These are phyloP conservation scores for Apamea crenata DNA, from an alignment of 2,888 invertebrate species.

Conservation along the genomic window DNA sequence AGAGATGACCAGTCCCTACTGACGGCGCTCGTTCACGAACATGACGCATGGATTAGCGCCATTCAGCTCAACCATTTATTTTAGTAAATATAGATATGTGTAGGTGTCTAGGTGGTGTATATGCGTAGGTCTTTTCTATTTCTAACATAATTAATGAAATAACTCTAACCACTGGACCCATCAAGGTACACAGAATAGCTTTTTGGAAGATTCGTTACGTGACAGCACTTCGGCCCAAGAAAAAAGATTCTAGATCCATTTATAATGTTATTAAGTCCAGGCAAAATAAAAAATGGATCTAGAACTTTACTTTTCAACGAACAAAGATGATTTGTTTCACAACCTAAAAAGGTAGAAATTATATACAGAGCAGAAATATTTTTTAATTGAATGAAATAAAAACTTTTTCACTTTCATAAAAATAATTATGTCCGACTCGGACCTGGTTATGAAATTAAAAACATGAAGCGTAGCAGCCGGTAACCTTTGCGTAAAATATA, in stretches of 20 bases:
- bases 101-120: too few species aligned
- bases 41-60: too few species aligned
- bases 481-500: constrained; percentile 48
- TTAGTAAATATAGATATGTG: not conserved
- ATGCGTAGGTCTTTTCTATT: not conserved
- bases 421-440: constrained; percentile 32
- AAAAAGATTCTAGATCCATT: constrained; percentile 40
- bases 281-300: constrained; percentile 2
- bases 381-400: constrained; percentile 42
- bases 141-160: constrained; percentile 33
- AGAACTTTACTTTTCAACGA: constrained; percentile 24
- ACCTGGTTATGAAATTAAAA: constrained; percentile 50
- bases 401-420: constrained; percentile 46
- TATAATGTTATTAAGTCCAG: constrained; percentile 32
- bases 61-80: too few species aligned
- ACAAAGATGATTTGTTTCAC: constrained; percentile 37
- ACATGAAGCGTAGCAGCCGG: constrained; percentile 46
- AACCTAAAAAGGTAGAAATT: constrained; percentile 25
- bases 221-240: constrained; percentile 23
- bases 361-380: constrained; percentile 19
- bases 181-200: constrained; percentile 53
- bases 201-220: constrained; percentile 37
- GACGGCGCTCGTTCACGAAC: too few species aligned
- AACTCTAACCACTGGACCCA: constrained; percentile 6
- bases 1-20: too few species aligned